Evolutionary conservation across 2,113 vertebrate genomes (phyloP).

Genomic region (Zosterops pallidus): DNA sequence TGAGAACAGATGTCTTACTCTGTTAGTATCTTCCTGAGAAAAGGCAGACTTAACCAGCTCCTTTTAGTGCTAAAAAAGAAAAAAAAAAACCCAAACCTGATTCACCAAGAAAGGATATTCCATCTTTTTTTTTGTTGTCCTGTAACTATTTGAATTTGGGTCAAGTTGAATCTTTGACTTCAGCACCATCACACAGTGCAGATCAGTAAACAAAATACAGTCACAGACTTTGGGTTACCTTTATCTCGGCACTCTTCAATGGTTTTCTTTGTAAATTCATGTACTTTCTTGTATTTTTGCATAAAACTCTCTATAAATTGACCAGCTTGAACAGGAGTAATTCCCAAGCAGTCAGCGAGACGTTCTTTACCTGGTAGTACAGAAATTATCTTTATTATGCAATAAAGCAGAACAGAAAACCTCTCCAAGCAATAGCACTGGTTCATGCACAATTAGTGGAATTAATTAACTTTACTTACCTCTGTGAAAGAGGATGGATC

Average conservation of each 20-base stretch:
- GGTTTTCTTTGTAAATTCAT: slow-evolving; percentile 82
- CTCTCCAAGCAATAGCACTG: not conserved
- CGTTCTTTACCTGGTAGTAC: slow-evolving; percentile 79
- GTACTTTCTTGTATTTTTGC: slow-evolving; percentile 85
- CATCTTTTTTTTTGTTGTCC: not conserved
- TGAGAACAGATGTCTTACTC: not conserved
- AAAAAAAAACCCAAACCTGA: fast-evolving
- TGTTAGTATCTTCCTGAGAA: slow-evolving; percentile 10
- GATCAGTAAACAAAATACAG: not conserved
- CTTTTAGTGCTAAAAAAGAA: not conserved
- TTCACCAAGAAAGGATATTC: not conserved
- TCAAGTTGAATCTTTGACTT: not conserved
- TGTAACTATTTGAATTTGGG: not conserved
- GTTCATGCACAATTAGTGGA: not conserved
- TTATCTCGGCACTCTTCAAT: slow-evolving; percentile 80
- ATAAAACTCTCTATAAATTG: slow-evolving; percentile 87
- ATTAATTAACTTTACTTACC: not conserved
- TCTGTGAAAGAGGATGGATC: not conserved
- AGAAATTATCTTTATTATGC: not conserved
- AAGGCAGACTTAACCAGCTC: not conserved
- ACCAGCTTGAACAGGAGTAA: slow-evolving; percentile 80
- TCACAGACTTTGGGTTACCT: slow-evolving; percentile 66
- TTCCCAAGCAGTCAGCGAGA: slow-evolving; percentile 84
- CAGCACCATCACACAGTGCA: not conserved
- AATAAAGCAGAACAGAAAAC: not conserved